Evolutionary conservation across 2,797 vertebrate species (phyloP).

Genomic region (Pyrrhura leucotis): DNA sequence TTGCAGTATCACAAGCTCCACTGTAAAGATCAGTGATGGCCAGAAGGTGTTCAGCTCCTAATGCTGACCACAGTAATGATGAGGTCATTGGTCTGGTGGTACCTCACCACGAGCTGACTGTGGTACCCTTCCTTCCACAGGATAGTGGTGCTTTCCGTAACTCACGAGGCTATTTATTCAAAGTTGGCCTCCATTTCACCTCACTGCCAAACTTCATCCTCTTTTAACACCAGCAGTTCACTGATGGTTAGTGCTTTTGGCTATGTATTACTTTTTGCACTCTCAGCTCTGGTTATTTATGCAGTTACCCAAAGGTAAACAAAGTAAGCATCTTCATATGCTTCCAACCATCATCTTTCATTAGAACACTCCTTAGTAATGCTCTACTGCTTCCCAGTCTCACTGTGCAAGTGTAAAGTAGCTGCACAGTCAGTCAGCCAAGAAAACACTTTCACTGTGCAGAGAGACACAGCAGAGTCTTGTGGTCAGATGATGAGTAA

Average conservation of each 20-base stretch:
- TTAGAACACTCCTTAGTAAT: background rate
- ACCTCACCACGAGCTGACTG: background rate
- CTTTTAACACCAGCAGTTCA: background rate
- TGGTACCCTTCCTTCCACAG: background rate
- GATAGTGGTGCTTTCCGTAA: background rate
- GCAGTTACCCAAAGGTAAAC: background rate
- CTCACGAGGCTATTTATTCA: background rate
- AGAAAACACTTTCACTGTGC: background rate
- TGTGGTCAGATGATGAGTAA: background rate
- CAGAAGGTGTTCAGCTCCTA: background rate
- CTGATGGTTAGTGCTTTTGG: background rate
- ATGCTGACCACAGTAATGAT: background rate
- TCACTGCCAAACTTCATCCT: background rate
- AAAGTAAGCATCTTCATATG: background rate
- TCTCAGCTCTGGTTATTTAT: background rate
- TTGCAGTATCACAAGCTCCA: background rate
- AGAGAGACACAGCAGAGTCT: background rate
- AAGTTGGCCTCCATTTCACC: background rate
- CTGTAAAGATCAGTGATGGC: background rate
- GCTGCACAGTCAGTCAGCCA: background rate
- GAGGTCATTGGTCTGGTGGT: fast-evolving
- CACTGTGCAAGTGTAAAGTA: background rate
- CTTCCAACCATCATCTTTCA: background rate
- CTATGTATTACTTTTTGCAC: background rate
- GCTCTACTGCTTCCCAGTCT: background rate